These are phyloP conservation scores for Dendrocopos noguchii DNA, from an alignment of 2,113 vertebrate species.

Conservation along the genomic window DNA sequence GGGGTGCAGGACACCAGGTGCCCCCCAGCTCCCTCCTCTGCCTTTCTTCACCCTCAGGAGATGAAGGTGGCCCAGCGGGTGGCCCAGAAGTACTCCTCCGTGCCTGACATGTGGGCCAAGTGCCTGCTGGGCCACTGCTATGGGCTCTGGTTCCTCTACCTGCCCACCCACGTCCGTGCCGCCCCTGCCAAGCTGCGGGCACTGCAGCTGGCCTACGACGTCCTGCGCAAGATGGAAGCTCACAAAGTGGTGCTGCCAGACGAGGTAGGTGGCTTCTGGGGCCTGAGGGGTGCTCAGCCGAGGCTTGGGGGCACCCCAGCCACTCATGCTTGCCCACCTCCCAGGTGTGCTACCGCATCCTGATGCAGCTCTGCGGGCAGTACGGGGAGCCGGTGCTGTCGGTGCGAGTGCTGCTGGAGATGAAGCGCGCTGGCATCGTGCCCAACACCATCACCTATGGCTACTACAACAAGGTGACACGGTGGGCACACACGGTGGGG, in stretches of 20 bases:
- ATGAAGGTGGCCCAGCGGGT: slow-evolving; percentile 91
- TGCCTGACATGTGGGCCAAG: slow-evolving; percentile 93
- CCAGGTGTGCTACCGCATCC: slow-evolving; percentile 93
- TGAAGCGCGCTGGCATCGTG: slow-evolving; percentile 92
- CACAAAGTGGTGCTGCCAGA: slow-evolving; percentile 92
- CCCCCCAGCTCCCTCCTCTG: background rate
- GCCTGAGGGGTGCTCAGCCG: rapidly evolving
- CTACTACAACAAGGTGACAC: slow-evolving; percentile 93
- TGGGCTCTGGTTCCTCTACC: slow-evolving; percentile 94
- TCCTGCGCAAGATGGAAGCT: slow-evolving; percentile 92
- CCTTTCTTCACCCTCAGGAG: slow-evolving; percentile 76
- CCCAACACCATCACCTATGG: slow-evolving; percentile 95
- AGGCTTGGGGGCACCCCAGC: background rate
- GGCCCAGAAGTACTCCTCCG: slow-evolving; percentile 86
- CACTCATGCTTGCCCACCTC: background rate
- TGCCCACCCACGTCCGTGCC: slow-evolving; percentile 87
- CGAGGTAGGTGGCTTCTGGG: slow-evolving; percentile 75
- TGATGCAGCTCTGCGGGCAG: slow-evolving; percentile 96
- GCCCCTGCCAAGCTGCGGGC: slow-evolving; percentile 85
- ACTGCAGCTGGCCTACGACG: slow-evolving; percentile 88
- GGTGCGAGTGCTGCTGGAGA: slow-evolving; percentile 92
- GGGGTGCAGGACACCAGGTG: background rate
- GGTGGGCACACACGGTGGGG: rapidly evolving
- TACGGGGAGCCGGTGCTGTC: slow-evolving; percentile 94
- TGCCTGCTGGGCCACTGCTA: slow-evolving; percentile 94